These are phyloP conservation scores for Pseudomyrmex flavicornis DNA, from an alignment of 1,140 invertebrate genomes.

Conservation along the genomic window DNA sequence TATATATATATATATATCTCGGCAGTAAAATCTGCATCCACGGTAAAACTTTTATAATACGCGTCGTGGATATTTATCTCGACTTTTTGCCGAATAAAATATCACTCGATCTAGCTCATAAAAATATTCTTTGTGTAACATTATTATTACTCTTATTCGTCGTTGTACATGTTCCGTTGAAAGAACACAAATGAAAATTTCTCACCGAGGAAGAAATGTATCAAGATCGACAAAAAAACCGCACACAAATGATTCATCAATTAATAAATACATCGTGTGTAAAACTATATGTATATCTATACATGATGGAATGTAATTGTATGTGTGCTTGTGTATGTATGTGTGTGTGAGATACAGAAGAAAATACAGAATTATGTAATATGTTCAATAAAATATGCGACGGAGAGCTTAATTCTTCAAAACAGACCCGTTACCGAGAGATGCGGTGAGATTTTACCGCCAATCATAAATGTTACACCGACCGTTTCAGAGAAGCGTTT, in stretches of 20 bases:
- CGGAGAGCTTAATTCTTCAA: constrained; percentile 5
- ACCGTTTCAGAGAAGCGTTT: constrained; percentile 64
- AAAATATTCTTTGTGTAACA: constrained; percentile 40
- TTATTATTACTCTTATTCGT: constrained; percentile 33
- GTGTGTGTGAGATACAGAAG: too few species aligned
- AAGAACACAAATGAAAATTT: constrained; percentile 12
- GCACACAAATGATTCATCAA: constrained; percentile 1
- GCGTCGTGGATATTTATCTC: constrained; percentile 27
- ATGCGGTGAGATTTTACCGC: constrained; percentile 68
- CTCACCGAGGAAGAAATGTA: background rate
- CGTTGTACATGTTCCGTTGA: constrained; percentile 37
- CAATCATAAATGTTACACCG: constrained; percentile 62
- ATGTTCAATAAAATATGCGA: constrained; percentile 10
- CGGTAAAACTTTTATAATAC: constrained; percentile 23
- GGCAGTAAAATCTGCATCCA: constrained; percentile 62
- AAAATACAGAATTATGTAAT: background rate
- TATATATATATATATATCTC: constrained; percentile 19
- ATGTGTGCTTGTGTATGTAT: too few species aligned
- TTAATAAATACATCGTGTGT: background rate
- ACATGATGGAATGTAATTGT: background rate
- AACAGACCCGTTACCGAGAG: constrained; percentile 65
- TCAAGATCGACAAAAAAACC: constrained; percentile 24
- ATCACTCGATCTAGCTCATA: constrained; percentile 31
- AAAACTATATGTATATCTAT: background rate
- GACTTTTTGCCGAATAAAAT: constrained; percentile 3